Percentiles rank a stretch among this genome's conserved stretches.
Conservation (phyloP, 2,797 vertebrate species). For the Argyrosomus regius region DNA sequence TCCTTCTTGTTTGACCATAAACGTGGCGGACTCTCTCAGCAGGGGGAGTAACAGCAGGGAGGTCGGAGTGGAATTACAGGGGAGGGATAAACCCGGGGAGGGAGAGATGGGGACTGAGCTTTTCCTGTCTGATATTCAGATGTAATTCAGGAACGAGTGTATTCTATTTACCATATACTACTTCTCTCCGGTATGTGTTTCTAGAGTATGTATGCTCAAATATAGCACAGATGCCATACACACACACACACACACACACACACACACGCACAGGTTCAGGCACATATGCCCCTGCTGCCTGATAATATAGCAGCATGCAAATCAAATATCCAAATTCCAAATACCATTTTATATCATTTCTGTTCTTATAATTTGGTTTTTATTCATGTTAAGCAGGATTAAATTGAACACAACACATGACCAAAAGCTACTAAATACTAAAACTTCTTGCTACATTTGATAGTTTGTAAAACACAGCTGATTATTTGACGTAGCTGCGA, state of each 20-base stretch:
- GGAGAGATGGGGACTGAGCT: slow-evolving; percentile 69
- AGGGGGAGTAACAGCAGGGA: slow-evolving; percentile 42
- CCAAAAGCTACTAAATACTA: slow-evolving; percentile 37
- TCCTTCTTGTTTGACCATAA: slow-evolving; percentile 77
- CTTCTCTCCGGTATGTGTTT: slow-evolving; percentile 65
- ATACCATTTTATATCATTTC: slow-evolving; percentile 40
- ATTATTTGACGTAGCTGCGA: slow-evolving; percentile 44
- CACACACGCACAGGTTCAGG: slow-evolving; percentile 58
- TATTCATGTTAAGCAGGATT: slow-evolving; percentile 37
- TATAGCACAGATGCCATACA: slow-evolving; percentile 74
- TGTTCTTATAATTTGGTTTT: slow-evolving; percentile 41
- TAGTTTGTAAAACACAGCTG: slow-evolving; percentile 20
- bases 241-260: slow-evolving; percentile 43
- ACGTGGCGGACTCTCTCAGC: slow-evolving; percentile 64
- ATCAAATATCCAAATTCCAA: slow-evolving; percentile 51
- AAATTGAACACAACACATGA: slow-evolving; percentile 31
- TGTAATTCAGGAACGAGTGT: slow-evolving; percentile 80
- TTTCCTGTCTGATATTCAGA: slow-evolving; percentile 88
- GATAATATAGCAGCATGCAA: slow-evolving; percentile 60
- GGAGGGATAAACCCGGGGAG: slow-evolving; percentile 47
- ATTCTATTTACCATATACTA: slow-evolving; percentile 72
- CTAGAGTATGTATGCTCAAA: slow-evolving; percentile 68
- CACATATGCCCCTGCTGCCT: slow-evolving; percentile 53
- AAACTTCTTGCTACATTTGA: slow-evolving; percentile 4
- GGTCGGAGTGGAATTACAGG: slow-evolving; percentile 48